These are phyloP conservation scores for Drosophila cognata DNA, from an alignment of 2,888 invertebrate genomes.

Conservation along the genomic window DNA sequence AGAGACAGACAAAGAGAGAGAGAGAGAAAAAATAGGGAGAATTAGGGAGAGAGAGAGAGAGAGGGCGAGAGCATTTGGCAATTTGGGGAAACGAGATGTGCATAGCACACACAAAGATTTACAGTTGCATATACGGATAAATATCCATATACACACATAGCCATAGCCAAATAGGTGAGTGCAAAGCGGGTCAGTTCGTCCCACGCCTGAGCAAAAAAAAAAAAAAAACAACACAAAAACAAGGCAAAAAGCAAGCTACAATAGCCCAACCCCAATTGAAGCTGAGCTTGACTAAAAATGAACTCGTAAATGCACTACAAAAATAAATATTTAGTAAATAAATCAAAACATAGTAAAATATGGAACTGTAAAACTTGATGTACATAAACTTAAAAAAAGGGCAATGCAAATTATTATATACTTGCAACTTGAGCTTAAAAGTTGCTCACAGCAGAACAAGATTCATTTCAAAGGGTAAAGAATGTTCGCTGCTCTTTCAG, in stretches of 20 bases:
- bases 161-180: slow-evolving; percentile 32
- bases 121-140: slow-evolving; percentile 23
- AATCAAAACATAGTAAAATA: not conserved
- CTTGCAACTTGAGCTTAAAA: not conserved
- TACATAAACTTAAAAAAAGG: not conserved
- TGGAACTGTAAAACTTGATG: not conserved
- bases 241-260: not conserved
- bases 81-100: slow-evolving; percentile 65
- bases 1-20: not conserved
- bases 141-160: slow-evolving; percentile 29
- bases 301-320: slow-evolving; percentile 31
- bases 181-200: slow-evolving; percentile 30
- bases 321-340: slow-evolving; percentile 15
- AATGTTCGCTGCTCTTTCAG: slow-evolving; percentile 25
- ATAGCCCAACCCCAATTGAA: slow-evolving; percentile 16
- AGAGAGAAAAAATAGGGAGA: slow-evolving; percentile 2
- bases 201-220: slow-evolving; percentile 19
- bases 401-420: not conserved
- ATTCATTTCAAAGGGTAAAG: slow-evolving; percentile 5
- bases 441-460: not conserved
- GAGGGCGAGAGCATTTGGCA: slow-evolving; percentile 38
- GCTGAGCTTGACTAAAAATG: not conserved
- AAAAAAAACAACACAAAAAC: slow-evolving; percentile 1
- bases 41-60: not conserved
- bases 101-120: slow-evolving; percentile 19